phyloP scores from a whole-genome alignment of 2,888 invertebrate species.

The Encarsia formosa region DNA sequence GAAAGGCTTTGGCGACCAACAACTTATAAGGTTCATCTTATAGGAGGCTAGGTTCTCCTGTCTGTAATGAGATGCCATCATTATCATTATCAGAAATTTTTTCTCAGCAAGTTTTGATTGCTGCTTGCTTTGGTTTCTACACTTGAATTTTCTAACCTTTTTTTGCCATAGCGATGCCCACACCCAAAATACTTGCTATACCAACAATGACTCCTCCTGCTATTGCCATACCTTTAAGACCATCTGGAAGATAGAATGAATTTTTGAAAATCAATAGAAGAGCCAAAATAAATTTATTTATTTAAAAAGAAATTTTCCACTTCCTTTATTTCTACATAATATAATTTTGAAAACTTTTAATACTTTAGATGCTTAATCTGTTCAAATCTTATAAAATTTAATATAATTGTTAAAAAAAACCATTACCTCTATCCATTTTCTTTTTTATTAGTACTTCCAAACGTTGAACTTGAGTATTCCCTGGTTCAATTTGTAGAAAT shows the following conservation, averaged over 20 bases:
- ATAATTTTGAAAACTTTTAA: background rate
- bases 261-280: too few relatives aligned
- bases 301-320: background rate
- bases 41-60: slow-evolving; percentile 14
- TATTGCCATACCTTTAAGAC: slow-evolving; percentile 82
- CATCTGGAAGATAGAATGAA: slow-evolving; percentile 68
- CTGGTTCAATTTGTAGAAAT: slow-evolving; percentile 77
- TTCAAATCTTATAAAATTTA: background rate
- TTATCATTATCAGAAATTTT: slow-evolving; percentile 13
- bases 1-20: slow-evolving; percentile 11
- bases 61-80: slow-evolving; percentile 20
- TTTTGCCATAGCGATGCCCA: slow-evolving; percentile 75
- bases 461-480: slow-evolving; percentile 81
- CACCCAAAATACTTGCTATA: slow-evolving; percentile 75
- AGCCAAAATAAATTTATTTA: background rate
- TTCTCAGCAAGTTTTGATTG: slow-evolving; percentile 2
- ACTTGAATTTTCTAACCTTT: slow-evolving; percentile 29
- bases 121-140: slow-evolving; percentile 5
- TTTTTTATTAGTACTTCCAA: slow-evolving; percentile 80
- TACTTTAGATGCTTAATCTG: background rate
- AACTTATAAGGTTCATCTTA: slow-evolving; percentile 7
- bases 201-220: slow-evolving; percentile 86
- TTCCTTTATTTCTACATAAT: background rate
- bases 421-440: slow-evolving; percentile 76
- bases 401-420: background rate